Evolutionary conservation across 1,140 invertebrate genomes (phyloP).

Genomic region (Ericerus pela): DNA sequence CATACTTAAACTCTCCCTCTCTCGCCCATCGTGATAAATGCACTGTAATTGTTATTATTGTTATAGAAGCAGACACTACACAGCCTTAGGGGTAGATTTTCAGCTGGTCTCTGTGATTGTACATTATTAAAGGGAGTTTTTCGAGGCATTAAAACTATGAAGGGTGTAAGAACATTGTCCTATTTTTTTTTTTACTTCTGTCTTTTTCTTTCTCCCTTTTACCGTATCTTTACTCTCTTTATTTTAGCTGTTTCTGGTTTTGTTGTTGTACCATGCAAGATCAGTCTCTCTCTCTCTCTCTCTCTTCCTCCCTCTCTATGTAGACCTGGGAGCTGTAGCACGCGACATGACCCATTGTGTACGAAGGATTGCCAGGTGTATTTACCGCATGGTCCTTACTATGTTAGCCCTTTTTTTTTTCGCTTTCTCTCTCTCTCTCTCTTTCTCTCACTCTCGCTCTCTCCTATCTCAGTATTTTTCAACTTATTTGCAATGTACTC

Average conservation of each 20-base stretch:
- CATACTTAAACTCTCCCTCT: constrained; percentile 1
- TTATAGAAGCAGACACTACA: constrained; percentile 6
- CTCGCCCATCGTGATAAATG: neutral
- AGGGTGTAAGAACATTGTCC: constrained; percentile 11
- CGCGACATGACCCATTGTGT: constrained; percentile 10
- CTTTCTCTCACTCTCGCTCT: neutral
- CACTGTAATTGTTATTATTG: constrained; percentile 11
- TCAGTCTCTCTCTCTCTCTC: too few relatives aligned
- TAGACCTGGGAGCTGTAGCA: constrained; percentile 8
- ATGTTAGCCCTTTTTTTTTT: constrained; percentile 6
- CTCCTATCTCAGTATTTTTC: too few relatives aligned
- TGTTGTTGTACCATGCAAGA: constrained; percentile 7
- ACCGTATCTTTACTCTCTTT: neutral
- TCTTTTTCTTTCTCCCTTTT: neutral
- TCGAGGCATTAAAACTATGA: constrained; percentile 11
- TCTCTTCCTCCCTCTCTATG: too few relatives aligned
- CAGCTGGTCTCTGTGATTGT: constrained; percentile 11
- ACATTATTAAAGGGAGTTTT: constrained; percentile 12
- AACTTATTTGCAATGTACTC: too few relatives aligned
- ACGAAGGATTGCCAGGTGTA: constrained; percentile 7
- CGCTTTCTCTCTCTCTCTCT: neutral
- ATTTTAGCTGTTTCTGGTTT: too few relatives aligned
- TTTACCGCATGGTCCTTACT: neutral
- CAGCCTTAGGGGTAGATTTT: constrained; percentile 9
- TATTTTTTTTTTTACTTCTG: neutral